A percentile compares a stretch with the other conserved stretches of the same genome.
Evolutionary conservation across 2,888 invertebrate genomes (phyloP).

Genomic region (Drosophila kuntzei): DNA sequence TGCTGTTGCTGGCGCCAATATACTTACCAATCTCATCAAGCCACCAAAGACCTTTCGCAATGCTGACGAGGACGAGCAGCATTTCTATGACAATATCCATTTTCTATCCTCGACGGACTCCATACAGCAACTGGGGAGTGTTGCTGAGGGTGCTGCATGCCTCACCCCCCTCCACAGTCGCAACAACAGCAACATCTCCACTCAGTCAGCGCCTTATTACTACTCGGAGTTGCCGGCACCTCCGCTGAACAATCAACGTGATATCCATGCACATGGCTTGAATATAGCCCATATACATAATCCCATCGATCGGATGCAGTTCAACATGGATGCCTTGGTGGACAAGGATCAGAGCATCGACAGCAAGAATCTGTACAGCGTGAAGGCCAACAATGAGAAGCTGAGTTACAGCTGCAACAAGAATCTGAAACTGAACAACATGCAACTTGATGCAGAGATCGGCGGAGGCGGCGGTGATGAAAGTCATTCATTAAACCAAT

Average conservation of each 20-base stretch:
- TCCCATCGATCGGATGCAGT: conserved; percentile 86
- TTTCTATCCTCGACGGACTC: conserved; percentile 85
- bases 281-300: conserved; percentile 83
- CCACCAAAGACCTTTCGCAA: conserved; percentile 85
- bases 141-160: conserved; percentile 47
- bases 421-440: conserved; percentile 71
- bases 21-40: conserved; percentile 83
- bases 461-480: conserved; percentile 40
- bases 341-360: conserved; percentile 87
- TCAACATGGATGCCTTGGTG: conserved; percentile 88
- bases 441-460: conserved; percentile 26
- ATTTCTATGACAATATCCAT: conserved; percentile 85
- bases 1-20: conserved; percentile 65
- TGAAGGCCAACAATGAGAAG: conserved; percentile 83
- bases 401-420: conserved; percentile 82
- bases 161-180: conserved; percentile 87
- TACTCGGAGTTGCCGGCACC: conserved; percentile 89
- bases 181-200: conserved; percentile 88
- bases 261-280: conserved; percentile 85
- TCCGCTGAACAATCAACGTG: conserved; percentile 90
- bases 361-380: conserved; percentile 84
- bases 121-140: conserved; percentile 77
- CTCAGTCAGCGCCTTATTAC: conserved; percentile 93
- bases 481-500: conserved; percentile 60
- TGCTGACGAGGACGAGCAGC: conserved; percentile 82